Percentiles rank a stretch among this genome's conserved stretches.
phyloP scores from a whole-genome alignment of 2,888 invertebrate species.

The Drosophila falleni region DNA sequence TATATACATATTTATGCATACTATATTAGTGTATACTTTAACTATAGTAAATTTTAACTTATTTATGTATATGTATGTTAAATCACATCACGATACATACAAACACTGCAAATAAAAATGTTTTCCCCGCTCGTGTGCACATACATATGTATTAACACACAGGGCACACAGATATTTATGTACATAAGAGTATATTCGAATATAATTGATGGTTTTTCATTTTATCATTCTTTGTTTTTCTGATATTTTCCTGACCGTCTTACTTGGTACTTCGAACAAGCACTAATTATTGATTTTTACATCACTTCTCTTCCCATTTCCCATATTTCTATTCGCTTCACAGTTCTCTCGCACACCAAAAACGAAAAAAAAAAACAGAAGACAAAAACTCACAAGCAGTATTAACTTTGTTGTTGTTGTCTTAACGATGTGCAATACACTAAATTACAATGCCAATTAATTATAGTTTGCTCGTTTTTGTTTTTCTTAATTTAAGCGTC shows the following conservation, averaged over 20 bases:
- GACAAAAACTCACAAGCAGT: constrained; percentile 15
- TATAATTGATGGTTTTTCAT: not conserved
- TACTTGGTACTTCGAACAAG: constrained; percentile 43
- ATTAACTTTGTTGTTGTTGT: constrained; percentile 6
- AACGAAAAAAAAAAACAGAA: constrained; percentile 19
- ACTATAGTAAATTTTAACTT: not conserved
- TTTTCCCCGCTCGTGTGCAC: not conserved
- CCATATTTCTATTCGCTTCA: constrained; percentile 12
- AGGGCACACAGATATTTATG: too few species aligned
- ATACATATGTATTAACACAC: not conserved
- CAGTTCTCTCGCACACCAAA: constrained; percentile 32
- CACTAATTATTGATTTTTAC: constrained; percentile 73
- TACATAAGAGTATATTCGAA: not conserved
- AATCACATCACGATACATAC: not conserved
- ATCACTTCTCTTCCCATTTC: constrained; percentile 35
- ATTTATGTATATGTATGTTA: not conserved
- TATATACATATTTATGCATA: not conserved
- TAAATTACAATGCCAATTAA: constrained; percentile 3
- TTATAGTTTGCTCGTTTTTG: not conserved
- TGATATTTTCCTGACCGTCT: constrained; percentile 55
- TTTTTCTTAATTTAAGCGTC: constrained; percentile 4
- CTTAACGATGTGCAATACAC: constrained; percentile 6
- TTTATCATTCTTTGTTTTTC: not conserved
- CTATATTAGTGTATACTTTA: not conserved
- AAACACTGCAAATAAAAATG: not conserved